Evolutionary conservation across 2,113 vertebrate genomes (phyloP), one percentile per base, ranked within the genome.

Genomic region (Mobula birostris): DNA sequence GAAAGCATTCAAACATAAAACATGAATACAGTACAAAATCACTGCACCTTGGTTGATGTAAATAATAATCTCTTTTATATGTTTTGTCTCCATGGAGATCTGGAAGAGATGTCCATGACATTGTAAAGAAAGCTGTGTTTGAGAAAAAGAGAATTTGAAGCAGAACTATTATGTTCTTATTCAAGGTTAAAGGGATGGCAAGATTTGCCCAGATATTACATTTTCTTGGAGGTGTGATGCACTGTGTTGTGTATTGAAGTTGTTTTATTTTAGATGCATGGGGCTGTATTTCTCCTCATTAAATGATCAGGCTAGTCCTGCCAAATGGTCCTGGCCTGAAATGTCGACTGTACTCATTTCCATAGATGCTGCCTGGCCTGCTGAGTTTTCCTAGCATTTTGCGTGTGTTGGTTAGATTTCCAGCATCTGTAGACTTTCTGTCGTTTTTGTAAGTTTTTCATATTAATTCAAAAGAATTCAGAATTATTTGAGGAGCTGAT

Each of bases 41-140:
- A 91, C 88, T 70, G n/a, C 88, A 70, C 32, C 88, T 68, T 68
- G 32, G 32, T 70, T 70, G 66, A 68, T n/a, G 66, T 24, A 66
- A 68, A 68, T 24, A 90, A 68, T 56, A 32, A 90, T 12, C 87
- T 68, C 68, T 90, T 66, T 66, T 74, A 74, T 70, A 91, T 36
- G 21, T 91, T 91, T 66, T 68, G 66, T 91, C 88, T 36, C 88
- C 66, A 70, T 91, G 88, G 58, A 91, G 82, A 91, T 91, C 70
- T 91, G 66, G n/a, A 70, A 91, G 32, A 66, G 63, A 17, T 91
- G 29, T 68, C 32, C 88, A 91, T 40, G 29, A 66, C 32, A 91
- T 36, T 5, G 66, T 91, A 70, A 56, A 61, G 48, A 85, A 90
- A 90, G 87, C 63, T 68, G 12, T 36, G 14, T 29, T 68, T 68